Base-by-base conservation (phyloP, 2,888 invertebrate genomes). In the Drosophila vallismaia region DNA sequence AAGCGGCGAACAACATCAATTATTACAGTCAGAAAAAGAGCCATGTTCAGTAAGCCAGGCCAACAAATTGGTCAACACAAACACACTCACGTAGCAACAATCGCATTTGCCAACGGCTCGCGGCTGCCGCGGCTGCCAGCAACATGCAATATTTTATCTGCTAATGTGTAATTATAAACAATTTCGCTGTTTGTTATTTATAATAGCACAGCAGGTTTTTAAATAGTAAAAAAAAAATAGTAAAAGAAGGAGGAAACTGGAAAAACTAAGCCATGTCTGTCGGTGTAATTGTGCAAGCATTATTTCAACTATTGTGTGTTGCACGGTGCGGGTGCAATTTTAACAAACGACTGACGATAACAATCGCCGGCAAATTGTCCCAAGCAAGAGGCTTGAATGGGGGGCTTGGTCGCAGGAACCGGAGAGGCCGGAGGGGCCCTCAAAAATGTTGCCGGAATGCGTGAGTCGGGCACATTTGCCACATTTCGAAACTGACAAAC, bases 81-180 rank as follows among this genome's bases (percentile, higher is more conserved):
- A 60, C 48, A 60, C 52, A 51, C 54, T 42, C 24, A 51, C 14
- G 12, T 28, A 33, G 28, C 8, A n/a, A 42, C 29, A 36, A 19
- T 8, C 44, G 3, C 51, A 48, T 44, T 67, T 67, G 66, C 72
- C 44, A 51, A 68, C 59, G 52, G 57, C 19, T 19, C 19, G 19
- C 19, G 19, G 19, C 19, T 19, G 19, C 19, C 19, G 19, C 19
- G 19, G 19, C 19, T 42, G 55, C 50, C 52, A 60, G 33, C 56
- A 31, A 50, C 44, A 56, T 72, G 71, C 79, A 72, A 82, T 86
- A 79, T 76, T 78, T 86, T 84, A 77, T 76, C 72, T 77, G 74
- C 79, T 86, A 82, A 85, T 77, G 76, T 85, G 84, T 79, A 86
- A 85, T 85, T 85, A 86, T 76, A 86, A 84, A 78, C 84, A 74